phyloP scores from a whole-genome alignment of 2,888 invertebrate species.

The Cheilosia vernalis region DNA sequence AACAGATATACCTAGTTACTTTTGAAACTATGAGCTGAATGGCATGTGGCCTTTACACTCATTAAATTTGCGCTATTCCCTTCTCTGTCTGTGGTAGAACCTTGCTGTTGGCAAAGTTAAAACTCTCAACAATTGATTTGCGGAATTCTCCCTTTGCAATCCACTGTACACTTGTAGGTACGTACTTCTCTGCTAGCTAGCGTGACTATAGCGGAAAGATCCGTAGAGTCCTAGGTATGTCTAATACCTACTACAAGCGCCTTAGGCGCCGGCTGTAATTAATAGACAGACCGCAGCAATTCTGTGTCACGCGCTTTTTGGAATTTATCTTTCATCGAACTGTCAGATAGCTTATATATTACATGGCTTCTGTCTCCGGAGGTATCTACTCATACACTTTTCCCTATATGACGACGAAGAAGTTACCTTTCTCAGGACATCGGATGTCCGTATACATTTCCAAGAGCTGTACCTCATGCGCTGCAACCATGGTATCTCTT shows the following conservation, averaged over 20 bases:
- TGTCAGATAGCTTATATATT: conserved; percentile 32
- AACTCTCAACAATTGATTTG: conserved; percentile 45
- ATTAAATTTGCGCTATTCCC: conserved; percentile 24
- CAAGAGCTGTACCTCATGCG: background rate
- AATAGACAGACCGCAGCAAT: conserved; percentile 60
- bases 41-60: conserved; percentile 19
- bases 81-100: background rate
- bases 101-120: background rate
- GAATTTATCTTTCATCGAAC: conserved; percentile 64
- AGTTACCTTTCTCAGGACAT: background rate
- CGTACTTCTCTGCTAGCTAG: background rate
- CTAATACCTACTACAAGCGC: conserved; percentile 20
- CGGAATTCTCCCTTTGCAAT: conserved; percentile 27
- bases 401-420: background rate
- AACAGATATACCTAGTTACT: conserved; percentile 18
- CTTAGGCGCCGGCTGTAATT: conserved; percentile 60
- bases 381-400: background rate
- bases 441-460: background rate
- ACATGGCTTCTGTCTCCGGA: background rate
- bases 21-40: conserved; percentile 1
- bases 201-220: background rate
- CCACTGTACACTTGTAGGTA: background rate
- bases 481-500: background rate
- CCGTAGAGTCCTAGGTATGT: conserved; percentile 1
- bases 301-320: conserved; percentile 62